Base-by-base conservation (phyloP, 30 jellyfish, hydroid and myxozoan genomes). In the Clytia hemisphaerica region DNA sequence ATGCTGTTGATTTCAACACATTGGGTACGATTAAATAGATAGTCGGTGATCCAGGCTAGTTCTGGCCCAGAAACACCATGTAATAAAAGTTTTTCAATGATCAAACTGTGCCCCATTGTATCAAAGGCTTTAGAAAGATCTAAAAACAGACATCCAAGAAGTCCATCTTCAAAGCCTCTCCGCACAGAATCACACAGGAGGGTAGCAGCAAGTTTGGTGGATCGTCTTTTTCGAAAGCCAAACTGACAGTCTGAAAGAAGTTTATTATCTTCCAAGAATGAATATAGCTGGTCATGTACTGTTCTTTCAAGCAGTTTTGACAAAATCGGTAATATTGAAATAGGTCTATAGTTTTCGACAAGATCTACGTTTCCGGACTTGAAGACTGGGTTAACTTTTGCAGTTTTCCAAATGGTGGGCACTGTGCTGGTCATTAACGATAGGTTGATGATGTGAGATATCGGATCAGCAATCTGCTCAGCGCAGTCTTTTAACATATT, bases 291-390 rank as follows among this genome's bases (percentile, higher is more conserved):
- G 66, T 74, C 77, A 69, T 81, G 90, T 37, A 73, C 78, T 46
- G 57, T 27, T 72, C 73, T 81, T 54, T 81, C 72, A 25, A 63
- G 37, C 18, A 73, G 30, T 54, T 61, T 72, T 2, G 92, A 73
- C 46, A 72, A 40, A 63, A 73, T 83, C 21, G 94, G 90, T 46
- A 72, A 83, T 36, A 81, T 47, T 58, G 92, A 81, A 40, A 81
- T 72, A 49, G 94, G 94, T 73, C 94, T 57, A 44, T 81, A 81
- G 73, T 73, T 81, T 55, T 65, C 90, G 40, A 73, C 65, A 50
- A 50, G 65, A 6, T 50, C 65, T 50, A 28, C 15, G 14, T 50
- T 50, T 21, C 65, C 65, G 6, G 65, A 50, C 27, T 50, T 21
- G 21, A 50, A 50, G 65, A 75, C 49, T 60, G 88, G 88, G 19